Evolutionary conservation across 2,797 vertebrate species (phyloP), one percentile per base, ranked within the genome.

Genomic region (Smutsia gigantea): DNA sequence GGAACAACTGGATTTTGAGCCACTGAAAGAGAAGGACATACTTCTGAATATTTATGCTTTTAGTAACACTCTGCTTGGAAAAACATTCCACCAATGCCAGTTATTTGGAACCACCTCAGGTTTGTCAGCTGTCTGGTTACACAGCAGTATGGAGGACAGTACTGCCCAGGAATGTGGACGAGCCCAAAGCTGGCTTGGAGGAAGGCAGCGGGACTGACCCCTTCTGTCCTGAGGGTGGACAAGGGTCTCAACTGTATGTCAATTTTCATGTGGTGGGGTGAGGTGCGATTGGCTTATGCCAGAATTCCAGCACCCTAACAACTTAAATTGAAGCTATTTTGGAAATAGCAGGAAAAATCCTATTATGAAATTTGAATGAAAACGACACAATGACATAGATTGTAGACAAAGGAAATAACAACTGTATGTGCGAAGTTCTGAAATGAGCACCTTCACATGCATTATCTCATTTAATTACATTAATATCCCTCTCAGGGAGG

Each of bases 1-100:
- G 13, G 51, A 98, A 75, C 71, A 90, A 89, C 83, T 95, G 42
- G 46, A 94, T 87, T 81, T 63, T 79, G 19, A 85, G 97, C 72
- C 78, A 66, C 68, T 2, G 87, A 85, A 96, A 96, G 93, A 63
- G 37, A 88, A 92, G 64, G 94, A 34, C 34, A 91, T 81, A 63
- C 84, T 82, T 95, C 42, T 79, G 86, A 95, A 68, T 14, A 31
- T 82, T 89, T 97, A 10, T 14, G 92, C 94, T 53, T 92, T 51
- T 74, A 72, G 85, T 42, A 87, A 93, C 68, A 39, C 49, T 66
- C 84, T 82, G 68, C 23, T 66, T 93, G 93, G 57, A 95, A 93
- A 93, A 87, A 97, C 66, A 39, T 61, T 55, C 5, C 55, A 37
- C 72, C 96, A 90, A 94, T 3, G 91, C 27, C 86, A 87, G 83